Conservation (phyloP, 2,797 vertebrate genomes). For the Sebastes elongatus region DNA sequence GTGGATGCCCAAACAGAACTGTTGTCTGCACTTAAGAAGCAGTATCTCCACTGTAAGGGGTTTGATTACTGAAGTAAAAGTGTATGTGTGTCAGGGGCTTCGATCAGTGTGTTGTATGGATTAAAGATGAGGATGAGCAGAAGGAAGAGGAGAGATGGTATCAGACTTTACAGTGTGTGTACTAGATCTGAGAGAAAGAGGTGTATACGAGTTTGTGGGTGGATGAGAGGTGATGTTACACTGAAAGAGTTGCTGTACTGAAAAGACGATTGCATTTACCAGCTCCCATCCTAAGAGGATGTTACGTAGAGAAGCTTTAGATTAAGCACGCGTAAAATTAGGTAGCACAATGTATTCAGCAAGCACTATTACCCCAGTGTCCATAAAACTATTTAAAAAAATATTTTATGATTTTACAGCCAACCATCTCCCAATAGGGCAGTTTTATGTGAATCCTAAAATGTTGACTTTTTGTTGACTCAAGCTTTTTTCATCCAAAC, state of each 20-base stretch:
- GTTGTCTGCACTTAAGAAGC: conserved; percentile 4
- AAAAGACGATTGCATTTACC: neutral
- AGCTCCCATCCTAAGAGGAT: neutral
- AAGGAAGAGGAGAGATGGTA: neutral
- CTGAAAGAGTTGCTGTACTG: neutral
- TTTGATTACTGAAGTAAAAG: neutral
- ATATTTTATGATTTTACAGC: neutral
- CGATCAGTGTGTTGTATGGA: conserved; percentile 14
- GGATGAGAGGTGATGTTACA: neutral
- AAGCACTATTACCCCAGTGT: neutral
- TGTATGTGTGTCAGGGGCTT: neutral
- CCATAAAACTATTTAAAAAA: neutral
- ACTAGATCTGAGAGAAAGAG: neutral
- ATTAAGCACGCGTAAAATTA: neutral
- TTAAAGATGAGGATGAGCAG: conserved; percentile 15
- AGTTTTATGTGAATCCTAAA: neutral
- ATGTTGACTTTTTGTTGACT: neutral
- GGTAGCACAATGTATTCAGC: neutral
- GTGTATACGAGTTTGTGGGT: neutral
- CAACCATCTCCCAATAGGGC: neutral
- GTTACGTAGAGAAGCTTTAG: neutral
- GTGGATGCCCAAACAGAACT: conserved; percentile 25
- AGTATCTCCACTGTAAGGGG: neutral
- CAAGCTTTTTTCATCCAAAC: neutral
- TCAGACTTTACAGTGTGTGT: neutral